Evolutionary conservation across 92 coral and sea anemone species (phyloP), one percentile per base, ranked within the genome.

Genomic region (Phenganax subtilis): DNA sequence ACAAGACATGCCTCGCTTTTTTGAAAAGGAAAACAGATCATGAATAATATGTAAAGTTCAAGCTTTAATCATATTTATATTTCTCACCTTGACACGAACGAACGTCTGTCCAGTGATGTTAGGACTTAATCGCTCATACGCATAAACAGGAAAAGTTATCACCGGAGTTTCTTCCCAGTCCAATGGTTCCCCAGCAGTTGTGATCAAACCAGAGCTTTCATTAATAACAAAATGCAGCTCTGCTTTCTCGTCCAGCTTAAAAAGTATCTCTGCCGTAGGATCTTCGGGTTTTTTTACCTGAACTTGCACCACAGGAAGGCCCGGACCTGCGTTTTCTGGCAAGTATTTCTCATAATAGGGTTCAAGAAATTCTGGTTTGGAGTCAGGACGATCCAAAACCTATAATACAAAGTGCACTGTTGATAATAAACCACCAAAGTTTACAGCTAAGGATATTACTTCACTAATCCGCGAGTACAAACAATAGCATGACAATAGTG

Each of bases 211-310:
- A 20, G 91, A 57, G 57, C 60, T 63, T 2, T 87, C 77, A 54
- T 90, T 87, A 51, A 94, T 94, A 57, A 8, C 37, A 71, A 94
- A 91, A 54, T 84, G 82, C 15, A 77, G 87, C 29, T 74, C 86
- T 0, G 98, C 94, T 61, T 74, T 68, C 65, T 88, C 85, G 9
- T 73, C 89, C 14, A 94, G 88, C 27, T 80, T 2, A 64, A 2
- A 79, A 17, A 7, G 73, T 1, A 68, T 68, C 15, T 29, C 73
- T 12, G 73, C 73, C 12, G 9, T 30, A 10, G 55, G 20, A 25
- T 79, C 69, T 53, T 63, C 51, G 6, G 73, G 73, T 62, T 54
- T 64, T 69, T 51, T 63, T 3, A 79, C 83, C 27, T 64, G 7
- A 0, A 79, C 83, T 63, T 79, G 37, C 20, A 79, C 83, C 20